A percentile compares a stretch with the other conserved stretches of the same genome.
phyloP scores from a whole-genome alignment of 2,888 invertebrate species.

The Opisthograptis luteolata region DNA sequence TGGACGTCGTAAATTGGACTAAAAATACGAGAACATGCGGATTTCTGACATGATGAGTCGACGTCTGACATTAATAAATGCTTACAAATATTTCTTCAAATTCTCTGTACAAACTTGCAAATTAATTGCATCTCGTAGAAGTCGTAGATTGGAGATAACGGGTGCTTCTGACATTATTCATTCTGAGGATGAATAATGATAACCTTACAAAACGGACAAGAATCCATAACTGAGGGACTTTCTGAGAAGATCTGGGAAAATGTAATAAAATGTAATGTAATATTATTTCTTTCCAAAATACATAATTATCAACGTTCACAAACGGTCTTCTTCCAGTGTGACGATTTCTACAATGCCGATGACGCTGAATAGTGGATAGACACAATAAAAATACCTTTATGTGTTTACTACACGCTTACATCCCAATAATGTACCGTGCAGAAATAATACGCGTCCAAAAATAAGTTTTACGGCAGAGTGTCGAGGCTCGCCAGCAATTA shows the following conservation, averaged over 20 bases:
- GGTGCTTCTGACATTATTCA: constrained; percentile 10
- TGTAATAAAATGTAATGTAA: too few species aligned
- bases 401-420: neutral
- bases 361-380: too few species aligned
- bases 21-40: constrained; percentile 32
- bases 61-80: constrained; percentile 26
- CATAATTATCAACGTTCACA: too few species aligned
- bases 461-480: constrained; percentile 40
- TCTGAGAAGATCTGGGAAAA: neutral
- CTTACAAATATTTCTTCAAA: constrained; percentile 23
- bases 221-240: neutral
- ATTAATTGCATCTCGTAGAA: constrained; percentile 38
- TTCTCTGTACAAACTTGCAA: constrained; percentile 34
- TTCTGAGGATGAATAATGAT: constrained; percentile 7
- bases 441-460: constrained; percentile 42
- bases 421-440: constrained; percentile 33
- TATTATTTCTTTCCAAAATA: too few species aligned
- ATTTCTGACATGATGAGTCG: constrained; percentile 10
- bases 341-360: too few species aligned
- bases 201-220: neutral
- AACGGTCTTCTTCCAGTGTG: too few species aligned
- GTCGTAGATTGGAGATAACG: constrained; percentile 12
- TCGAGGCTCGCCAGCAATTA: constrained; percentile 27
- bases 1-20: constrained; percentile 36
- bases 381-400: neutral